Base-by-base conservation (phyloP, 2,113 vertebrate species). In the Podilymbus podiceps region DNA sequence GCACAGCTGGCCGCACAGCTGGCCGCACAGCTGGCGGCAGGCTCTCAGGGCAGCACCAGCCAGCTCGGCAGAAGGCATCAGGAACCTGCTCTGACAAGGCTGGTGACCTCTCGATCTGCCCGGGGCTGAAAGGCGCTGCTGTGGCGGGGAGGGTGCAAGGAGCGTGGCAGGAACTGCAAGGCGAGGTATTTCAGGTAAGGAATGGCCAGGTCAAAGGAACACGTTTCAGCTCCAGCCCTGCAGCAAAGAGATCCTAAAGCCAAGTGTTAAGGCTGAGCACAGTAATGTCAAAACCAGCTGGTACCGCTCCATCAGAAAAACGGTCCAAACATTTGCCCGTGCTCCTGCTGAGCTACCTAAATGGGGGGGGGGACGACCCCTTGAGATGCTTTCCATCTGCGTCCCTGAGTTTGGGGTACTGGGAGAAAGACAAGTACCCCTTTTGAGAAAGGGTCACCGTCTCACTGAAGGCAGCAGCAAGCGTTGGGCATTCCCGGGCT, bases 151-250 rank as follows among this genome's bases (percentile, higher is more conserved):
- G n/a, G n/a, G 16, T 11, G 24, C 27, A 3, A 62, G 50, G 22
- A 66, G 9, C 0, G 16, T 1, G 46, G 47, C 31, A 75, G 47
- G 13, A 53, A 38, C 14, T 42, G 42, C 42, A 12, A 42, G 42
- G 14, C 12, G 14, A 15, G 42, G 42, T 42, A 42, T 42, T 42
- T 9, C 0, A 0, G n/a, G 55, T 11, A 11, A 38, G 74, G 52
- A 90, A 30, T 23, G 56, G 23, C 30, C 40, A 79, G 38, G n/a
- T 12, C 12, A 67, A 9, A 77, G n/a, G 8, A 64, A 64, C 33
- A 19, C 6, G 14, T 28, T 82, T 71, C 52, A 59, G 31, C 62
- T 92, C 58, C 71, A 92, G 53, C 40, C 27, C 31, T 59, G 50
- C 42, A 84, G 73, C 55, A 91, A n/a, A 56, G 28, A 44, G 12